These are phyloP conservation scores for Gymnocephalus cernua DNA, from an alignment of 2,113 vertebrate genomes.

Conservation along the genomic window DNA sequence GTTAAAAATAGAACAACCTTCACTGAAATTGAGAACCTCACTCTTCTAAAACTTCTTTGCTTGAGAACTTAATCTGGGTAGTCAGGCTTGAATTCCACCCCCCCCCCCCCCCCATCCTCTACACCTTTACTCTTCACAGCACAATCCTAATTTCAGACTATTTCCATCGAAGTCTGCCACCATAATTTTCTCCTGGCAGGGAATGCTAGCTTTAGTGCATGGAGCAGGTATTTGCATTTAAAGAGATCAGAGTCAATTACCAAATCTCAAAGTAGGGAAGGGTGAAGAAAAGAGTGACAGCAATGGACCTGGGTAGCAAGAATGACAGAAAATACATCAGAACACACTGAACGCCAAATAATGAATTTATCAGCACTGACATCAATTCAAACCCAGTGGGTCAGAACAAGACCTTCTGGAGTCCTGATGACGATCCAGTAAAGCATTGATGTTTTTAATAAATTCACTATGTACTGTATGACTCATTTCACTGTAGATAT, in stretches of 20 bases:
- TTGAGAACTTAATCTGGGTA: neutral
- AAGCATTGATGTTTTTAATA: neutral
- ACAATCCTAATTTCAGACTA: constrained; percentile 10
- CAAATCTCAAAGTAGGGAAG: neutral
- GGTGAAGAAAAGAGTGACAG: neutral
- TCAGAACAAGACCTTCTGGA: constrained; percentile 2
- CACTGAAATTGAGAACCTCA: constrained; percentile 7
- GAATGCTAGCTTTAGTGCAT: neutral
- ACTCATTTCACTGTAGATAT: constrained; percentile 9
- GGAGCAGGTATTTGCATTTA: constrained; percentile 21
- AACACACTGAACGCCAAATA: neutral
- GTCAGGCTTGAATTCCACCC: neutral
- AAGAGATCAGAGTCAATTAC: constrained; percentile 12
- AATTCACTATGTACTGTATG: neutral
- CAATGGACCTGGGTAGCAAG: neutral
- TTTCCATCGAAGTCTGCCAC: constrained; percentile 20
- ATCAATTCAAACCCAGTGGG: neutral
- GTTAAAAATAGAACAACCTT: constrained; percentile 10
- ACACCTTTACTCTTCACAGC: neutral
- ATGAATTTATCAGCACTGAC: neutral
- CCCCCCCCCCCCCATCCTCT: neutral
- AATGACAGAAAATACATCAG: neutral
- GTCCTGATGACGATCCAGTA: constrained; percentile 1
- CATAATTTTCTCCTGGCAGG: constrained; percentile 8
- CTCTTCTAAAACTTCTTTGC: neutral